Evolutionary conservation across 2,113 vertebrate species (phyloP), one percentile per base, ranked within the genome.

Genomic region (Bettongia penicillata): DNA sequence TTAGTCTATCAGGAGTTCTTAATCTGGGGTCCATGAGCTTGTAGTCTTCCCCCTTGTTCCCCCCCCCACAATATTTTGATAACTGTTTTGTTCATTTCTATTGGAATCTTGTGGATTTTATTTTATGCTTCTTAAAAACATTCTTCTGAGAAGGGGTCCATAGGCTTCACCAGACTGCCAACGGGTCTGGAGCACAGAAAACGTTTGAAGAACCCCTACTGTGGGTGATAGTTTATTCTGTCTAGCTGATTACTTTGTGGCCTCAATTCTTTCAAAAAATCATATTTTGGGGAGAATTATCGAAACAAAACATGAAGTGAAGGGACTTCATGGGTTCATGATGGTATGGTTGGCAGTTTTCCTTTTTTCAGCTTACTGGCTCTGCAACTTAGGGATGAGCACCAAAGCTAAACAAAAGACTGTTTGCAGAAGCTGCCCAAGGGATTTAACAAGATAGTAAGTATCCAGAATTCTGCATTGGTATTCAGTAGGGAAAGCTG

Each of bases 361-460:
- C 19, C 16, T 77, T 77, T 77, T 77, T 68, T 37, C 68, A n/a
- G 31, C n/a, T 84, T 84, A 43, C n/a, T 84, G 68, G n/a, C 2
- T 84, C 37, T 84, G 19, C 43, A 43, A 84, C 1, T 84, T 84
- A 43, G 68, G n/a, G n/a, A 84, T 43, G 37, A 43, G 43, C 5
- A n/a, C 68, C 68, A 84, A 84, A 19, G 37, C 68, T 37, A 84
- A 84, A 84, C 43, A 43, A 84, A 84, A 43, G n/a, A 84, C 31
- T 77, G 3, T 5, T 92, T 19, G 25, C 47, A 95, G 90, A 97
- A 97, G 84, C 94, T 92, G 96, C 95, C 55, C 94, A 93, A 97
- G 96, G 95, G 91, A 95, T 51, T 0, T 8, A 94, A 25, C 3
- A 22, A 48, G 28, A 48, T 16, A 52, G 47, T 22, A 95, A 95